Evolutionary conservation across 2,113 vertebrate genomes (phyloP).

Genomic region (Conger conger): DNA sequence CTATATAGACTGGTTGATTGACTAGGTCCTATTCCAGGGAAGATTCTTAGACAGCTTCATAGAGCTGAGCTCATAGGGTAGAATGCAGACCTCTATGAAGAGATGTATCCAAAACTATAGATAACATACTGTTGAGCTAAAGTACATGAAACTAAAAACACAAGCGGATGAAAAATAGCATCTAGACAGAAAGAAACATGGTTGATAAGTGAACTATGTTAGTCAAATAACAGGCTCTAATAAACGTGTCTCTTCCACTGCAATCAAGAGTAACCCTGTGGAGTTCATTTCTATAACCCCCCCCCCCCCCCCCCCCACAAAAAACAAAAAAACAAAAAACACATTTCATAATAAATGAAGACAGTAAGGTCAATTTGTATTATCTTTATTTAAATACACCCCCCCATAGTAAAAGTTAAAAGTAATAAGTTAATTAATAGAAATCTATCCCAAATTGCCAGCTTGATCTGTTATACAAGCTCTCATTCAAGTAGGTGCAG

Average conservation of each 20-base stretch:
- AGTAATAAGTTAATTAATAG: conserved; percentile 8
- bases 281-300: no score
- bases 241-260: no score
- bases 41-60: not conserved
- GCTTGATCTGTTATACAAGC: conserved; percentile 6
- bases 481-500: conserved; percentile 26
- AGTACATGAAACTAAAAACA: no score
- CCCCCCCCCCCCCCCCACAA: no score
- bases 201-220: no score
- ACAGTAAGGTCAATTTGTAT: conserved; percentile 20
- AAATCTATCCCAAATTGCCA: conserved; percentile 24
- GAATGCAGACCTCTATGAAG: not conserved
- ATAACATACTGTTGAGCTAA: not conserved
- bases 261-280: no score
- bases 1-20: not conserved
- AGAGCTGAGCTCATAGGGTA: not conserved
- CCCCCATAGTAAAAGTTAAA: conserved; percentile 11
- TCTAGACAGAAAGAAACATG: no score
- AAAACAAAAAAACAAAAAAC: not conserved
- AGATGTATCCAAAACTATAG: not conserved
- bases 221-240: no score
- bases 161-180: not conserved
- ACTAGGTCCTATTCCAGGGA: not conserved
- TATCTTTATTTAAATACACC: conserved; percentile 27
- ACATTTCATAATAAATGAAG: not conserved